Evolutionary conservation across 2,888 invertebrate species (phyloP).

Genomic region (Teinopalpus imperialis): DNA sequence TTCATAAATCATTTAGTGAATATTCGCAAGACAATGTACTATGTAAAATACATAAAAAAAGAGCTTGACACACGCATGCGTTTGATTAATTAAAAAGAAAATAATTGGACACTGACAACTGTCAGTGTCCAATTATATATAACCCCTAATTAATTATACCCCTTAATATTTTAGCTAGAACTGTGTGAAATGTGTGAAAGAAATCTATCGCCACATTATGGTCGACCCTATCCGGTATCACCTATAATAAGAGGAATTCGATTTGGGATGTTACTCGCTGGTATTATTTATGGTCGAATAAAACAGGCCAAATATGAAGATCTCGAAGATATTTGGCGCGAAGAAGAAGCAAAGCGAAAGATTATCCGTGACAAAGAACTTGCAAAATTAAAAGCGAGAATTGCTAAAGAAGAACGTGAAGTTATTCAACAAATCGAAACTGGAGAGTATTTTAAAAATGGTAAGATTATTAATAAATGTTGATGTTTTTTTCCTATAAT

Average conservation of each 20-base stretch:
- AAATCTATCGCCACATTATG: constrained; percentile 54
- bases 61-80: too few species aligned
- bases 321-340: constrained; percentile 45
- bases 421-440: constrained; percentile 50
- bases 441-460: constrained; percentile 50
- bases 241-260: constrained; percentile 64
- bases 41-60: too few species aligned
- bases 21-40: too few species aligned
- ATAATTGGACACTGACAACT: too few species aligned
- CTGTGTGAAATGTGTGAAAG: too few species aligned
- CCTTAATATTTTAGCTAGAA: too few species aligned
- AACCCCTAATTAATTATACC: too few species aligned
- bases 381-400: constrained; percentile 49
- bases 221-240: constrained; percentile 63
- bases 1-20: too few species aligned
- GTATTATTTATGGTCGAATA: constrained; percentile 56
- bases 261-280: constrained; percentile 56
- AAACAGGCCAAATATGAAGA: constrained; percentile 55
- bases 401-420: constrained; percentile 55
- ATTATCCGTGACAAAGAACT: constrained; percentile 52
- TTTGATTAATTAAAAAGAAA: too few species aligned
- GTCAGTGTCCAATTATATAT: too few species aligned
- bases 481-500: too few species aligned
- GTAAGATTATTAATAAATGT: too few species aligned
- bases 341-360: constrained; percentile 55